Percentiles rank a stretch among this genome's conserved stretches.
Evolutionary conservation across 2,888 invertebrate genomes (phyloP).

Genomic region (Drosophila infuscata): DNA sequence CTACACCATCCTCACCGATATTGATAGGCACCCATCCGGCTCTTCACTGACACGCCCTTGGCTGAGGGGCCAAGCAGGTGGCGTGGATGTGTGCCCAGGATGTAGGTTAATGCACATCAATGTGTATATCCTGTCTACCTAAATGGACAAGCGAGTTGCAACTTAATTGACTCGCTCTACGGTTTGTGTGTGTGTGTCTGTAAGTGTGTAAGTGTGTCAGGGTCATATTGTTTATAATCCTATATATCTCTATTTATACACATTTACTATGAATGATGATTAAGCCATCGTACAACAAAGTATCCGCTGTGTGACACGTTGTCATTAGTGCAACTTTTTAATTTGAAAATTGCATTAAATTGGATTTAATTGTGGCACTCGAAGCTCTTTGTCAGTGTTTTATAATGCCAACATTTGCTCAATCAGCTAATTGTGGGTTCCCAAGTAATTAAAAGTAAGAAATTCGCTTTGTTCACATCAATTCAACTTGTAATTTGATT

Average conservation of each 20-base stretch:
- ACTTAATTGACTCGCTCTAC: constrained; percentile 24
- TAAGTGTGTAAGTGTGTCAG: not conserved
- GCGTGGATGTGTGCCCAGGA: constrained; percentile 16
- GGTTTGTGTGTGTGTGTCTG: not conserved
- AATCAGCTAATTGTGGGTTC: not conserved
- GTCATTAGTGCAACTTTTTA: constrained; percentile 11
- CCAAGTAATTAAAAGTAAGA: not conserved
- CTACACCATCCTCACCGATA: constrained; percentile 1
- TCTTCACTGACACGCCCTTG: constrained; percentile 17
- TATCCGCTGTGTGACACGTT: constrained; percentile 18
- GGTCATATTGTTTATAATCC: not conserved
- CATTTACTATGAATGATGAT: constrained; percentile 2
- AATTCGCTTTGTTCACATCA: not conserved
- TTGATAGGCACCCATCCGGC: constrained; percentile 17
- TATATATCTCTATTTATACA: not conserved
- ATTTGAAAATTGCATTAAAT: constrained; percentile 22
- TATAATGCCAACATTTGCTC: not conserved
- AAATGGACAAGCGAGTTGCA: constrained; percentile 18
- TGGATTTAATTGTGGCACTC: constrained; percentile 11
- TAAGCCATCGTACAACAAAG: constrained; percentile 5
- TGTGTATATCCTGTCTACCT: constrained; percentile 23
- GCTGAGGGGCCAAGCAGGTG: not conserved
- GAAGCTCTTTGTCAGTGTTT: too few relatives aligned
- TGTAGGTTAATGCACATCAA: constrained; percentile 61
- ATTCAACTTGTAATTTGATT: not conserved